phyloP scores from a whole-genome alignment of 2,113 vertebrate species.

The Myrmecobius fasciatus region DNA sequence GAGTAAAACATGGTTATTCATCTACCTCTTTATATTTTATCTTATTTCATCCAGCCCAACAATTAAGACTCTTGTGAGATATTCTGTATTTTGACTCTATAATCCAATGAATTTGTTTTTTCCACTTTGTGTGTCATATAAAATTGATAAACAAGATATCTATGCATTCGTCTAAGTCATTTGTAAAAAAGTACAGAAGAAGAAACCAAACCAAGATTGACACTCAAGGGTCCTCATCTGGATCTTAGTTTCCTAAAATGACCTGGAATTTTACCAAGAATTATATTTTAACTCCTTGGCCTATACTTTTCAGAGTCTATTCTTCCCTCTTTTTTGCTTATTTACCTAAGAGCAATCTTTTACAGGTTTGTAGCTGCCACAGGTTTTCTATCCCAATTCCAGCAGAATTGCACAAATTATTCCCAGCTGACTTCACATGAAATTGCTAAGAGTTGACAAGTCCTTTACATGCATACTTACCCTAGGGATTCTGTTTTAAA shows the following conservation, averaged over 20 bases:
- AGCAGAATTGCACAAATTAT: not conserved
- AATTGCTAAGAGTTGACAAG: not conserved
- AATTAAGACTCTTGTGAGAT: not conserved
- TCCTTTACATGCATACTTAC: not conserved
- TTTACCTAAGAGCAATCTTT: not conserved
- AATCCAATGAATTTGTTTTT: not conserved
- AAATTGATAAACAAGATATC: not conserved
- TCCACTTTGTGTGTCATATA: not conserved
- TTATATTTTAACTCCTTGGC: not conserved
- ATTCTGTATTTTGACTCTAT: not conserved
- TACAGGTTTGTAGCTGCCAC: not conserved
- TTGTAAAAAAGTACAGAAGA: not conserved
- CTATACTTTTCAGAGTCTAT: not conserved
- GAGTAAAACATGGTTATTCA: not conserved
- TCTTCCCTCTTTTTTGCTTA: not conserved
- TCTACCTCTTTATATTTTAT: not conserved
- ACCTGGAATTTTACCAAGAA: not conserved
- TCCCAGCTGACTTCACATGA: not conserved
- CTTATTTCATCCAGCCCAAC: not conserved
- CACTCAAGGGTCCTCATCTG: not conserved
- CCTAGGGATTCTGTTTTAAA: not conserved
- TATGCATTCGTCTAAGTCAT: not conserved
- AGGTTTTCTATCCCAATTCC: not conserved
- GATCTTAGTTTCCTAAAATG: not conserved
- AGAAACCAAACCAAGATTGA: not conserved